Evolutionary conservation across 2,797 vertebrate species (phyloP).

Genomic region (Paramormyrops hopkinsi): DNA sequence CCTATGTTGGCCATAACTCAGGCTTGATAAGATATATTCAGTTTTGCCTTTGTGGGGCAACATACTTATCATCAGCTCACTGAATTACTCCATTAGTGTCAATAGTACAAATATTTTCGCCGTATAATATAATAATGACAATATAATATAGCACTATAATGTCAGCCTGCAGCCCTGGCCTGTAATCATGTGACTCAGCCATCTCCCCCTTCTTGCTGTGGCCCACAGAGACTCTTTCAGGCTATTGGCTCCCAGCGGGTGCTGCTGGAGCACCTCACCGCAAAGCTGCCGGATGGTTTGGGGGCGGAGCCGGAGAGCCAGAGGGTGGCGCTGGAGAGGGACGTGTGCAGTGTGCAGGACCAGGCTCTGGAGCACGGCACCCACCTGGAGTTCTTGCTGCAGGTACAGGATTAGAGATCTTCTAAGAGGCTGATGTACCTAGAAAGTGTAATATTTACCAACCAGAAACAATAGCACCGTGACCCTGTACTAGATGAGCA

Average conservation of each 20-base stretch:
- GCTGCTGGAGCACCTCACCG: slow-evolving; percentile 54
- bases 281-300: slow-evolving; percentile 49
- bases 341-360: slow-evolving; percentile 56
- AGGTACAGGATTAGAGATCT: slow-evolving; percentile 55
- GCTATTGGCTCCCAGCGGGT: slow-evolving; percentile 56
- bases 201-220: not conserved
- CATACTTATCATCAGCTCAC: not conserved
- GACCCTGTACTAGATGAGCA: not conserved
- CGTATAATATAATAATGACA: not conserved
- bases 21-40: not conserved
- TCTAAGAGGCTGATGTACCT: not conserved
- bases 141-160: not conserved
- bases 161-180: not conserved
- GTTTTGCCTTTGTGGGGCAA: not conserved
- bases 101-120: not conserved
- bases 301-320: slow-evolving; percentile 50
- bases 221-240: slow-evolving; percentile 68
- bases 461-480: not conserved
- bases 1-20: not conserved
- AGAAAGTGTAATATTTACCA: not conserved
- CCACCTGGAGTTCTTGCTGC: slow-evolving; percentile 56
- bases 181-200: not conserved
- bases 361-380: slow-evolving; percentile 55
- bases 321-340: slow-evolving; percentile 52
- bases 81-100: not conserved